These are phyloP conservation scores for Neogobius melanostomus DNA, from an alignment of 2,113 vertebrate species.

Conservation along the genomic window DNA sequence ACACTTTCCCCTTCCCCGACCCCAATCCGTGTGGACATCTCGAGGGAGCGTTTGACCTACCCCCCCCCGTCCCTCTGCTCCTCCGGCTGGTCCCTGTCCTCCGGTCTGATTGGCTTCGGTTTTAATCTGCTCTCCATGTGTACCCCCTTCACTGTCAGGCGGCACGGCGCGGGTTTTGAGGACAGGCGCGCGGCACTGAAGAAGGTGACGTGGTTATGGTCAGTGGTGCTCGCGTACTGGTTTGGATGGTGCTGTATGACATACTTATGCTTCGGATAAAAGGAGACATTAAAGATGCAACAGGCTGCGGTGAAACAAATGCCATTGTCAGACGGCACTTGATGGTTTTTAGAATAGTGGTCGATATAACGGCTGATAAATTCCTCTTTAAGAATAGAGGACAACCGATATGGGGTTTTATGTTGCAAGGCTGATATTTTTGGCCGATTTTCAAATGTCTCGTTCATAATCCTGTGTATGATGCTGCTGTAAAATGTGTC, in stretches of 20 bases:
- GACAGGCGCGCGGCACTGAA: too few relatives aligned
- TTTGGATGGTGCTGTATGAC: constrained; percentile 3
- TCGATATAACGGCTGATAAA: too few relatives aligned
- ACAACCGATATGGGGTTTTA: too few relatives aligned
- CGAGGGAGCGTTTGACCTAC: constrained; percentile 67
- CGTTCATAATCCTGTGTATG: too few relatives aligned
- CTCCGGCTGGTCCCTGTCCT: constrained; percentile 52
- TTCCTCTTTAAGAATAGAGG: too few relatives aligned
- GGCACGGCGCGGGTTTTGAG: too few relatives aligned
- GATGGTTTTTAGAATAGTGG: too few relatives aligned
- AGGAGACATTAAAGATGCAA: background rate
- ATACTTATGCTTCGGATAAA: background rate
- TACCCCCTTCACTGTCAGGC: constrained; percentile 20
- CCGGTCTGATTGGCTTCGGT: constrained; percentile 67
- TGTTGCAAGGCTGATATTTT: too few relatives aligned
- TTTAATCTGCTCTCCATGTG: constrained; percentile 52
- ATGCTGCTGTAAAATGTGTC: too few relatives aligned
- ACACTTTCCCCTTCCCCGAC: constrained; percentile 7
- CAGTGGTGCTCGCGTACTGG: constrained; percentile 39
- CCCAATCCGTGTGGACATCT: constrained; percentile 37
- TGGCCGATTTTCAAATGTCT: too few relatives aligned
- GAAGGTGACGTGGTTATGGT: constrained; percentile 22
- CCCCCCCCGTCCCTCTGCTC: constrained; percentile 44
- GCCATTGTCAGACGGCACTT: too few relatives aligned
- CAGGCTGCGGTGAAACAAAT: background rate